Base-by-base conservation (phyloP, 2,888 invertebrate species). In the Tyria jacobaeae region DNA sequence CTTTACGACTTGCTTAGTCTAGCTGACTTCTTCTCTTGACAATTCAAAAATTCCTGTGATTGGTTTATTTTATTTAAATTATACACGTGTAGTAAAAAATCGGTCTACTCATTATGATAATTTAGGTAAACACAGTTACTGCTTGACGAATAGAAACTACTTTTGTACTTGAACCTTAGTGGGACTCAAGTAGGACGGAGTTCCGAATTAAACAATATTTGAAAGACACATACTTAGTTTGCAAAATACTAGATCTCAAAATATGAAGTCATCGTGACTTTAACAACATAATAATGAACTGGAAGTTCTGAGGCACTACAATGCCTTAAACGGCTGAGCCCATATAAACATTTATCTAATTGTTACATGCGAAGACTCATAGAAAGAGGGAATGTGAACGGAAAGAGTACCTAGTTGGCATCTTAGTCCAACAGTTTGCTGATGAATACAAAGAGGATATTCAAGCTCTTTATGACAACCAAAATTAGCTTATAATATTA, bases 161-260 rank as follows among this genome's bases (percentile, higher is more conserved):
- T 41, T 41, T n/a, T 41, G 41, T 41, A 41, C 41, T 41, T 41
- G 3, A 41, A 41, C 41, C 41, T 41, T n/a, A 41, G 41, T 12
- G 10, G 3, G 15, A 7, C n/a, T n/a, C n/a, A n/a, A 41, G 6
- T 41, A 12, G 41, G 41, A 41, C n/a, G 41, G 41, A 41, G 41
- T 41, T 14, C 41, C 4, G n/a, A 41, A 41, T 41, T 4, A 12
- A 41, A 41, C 41, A 41, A 3, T 41, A 41, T 41, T 41, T 41
- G 10, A 12, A 41, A 41, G n/a, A 41, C n/a, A n/a, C n/a, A 41
- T 41, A 14, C 4, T 6, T n/a, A 41, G 3, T 41, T 7, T 41
- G 41, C 41, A 41, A 14, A 41, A 41, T 4, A 9, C 41, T 41
- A 4, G 41, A 41, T n/a, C 41, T 12, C 3, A 41, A 12, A 41